These are phyloP conservation scores for Belgica antarctica DNA, from an alignment of 2,888 invertebrate species.

Conservation along the genomic window DNA sequence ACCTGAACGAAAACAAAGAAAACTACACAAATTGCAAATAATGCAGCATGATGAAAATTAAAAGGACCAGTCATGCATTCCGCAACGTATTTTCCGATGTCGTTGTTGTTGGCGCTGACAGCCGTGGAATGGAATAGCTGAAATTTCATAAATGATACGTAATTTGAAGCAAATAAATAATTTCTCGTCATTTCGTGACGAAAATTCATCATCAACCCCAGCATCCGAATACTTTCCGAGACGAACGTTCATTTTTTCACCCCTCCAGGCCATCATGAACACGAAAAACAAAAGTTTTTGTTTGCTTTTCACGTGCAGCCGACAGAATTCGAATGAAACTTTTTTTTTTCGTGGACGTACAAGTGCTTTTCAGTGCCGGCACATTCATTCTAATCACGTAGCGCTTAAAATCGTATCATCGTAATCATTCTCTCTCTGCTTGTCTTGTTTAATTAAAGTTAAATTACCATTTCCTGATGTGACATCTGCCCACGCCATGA, in stretches of 20 bases:
- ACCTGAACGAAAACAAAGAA: constrained; percentile 24
- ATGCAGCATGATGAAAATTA: constrained; percentile 12
- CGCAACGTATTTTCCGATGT: neutral
- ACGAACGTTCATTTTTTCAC: neutral
- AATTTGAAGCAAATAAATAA: neutral
- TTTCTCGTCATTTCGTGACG: neutral
- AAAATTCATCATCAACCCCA: constrained; percentile 23
- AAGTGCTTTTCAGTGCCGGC: constrained; percentile 38
- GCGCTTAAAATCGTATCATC: constrained; percentile 22
- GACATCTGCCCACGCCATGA: constrained; percentile 15
- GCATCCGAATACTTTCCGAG: neutral
- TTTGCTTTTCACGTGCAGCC: constrained; percentile 3
- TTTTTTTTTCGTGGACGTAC: neutral
- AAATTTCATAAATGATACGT: neutral
- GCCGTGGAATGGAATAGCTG: neutral
- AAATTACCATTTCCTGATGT: constrained; percentile 37
- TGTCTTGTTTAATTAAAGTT: constrained; percentile 36
- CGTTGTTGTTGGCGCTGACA: neutral
- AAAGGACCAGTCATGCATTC: constrained; percentile 29
- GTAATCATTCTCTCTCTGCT: constrained; percentile 19
- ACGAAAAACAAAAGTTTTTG: neutral
- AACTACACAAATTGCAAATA: constrained; percentile 12
- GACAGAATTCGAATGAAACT: neutral
- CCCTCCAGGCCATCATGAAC: neutral
- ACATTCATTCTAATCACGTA: constrained; percentile 40